Evolutionary conservation across 2,888 invertebrate species (phyloP).

Genomic region (Cephalotes varians): DNA sequence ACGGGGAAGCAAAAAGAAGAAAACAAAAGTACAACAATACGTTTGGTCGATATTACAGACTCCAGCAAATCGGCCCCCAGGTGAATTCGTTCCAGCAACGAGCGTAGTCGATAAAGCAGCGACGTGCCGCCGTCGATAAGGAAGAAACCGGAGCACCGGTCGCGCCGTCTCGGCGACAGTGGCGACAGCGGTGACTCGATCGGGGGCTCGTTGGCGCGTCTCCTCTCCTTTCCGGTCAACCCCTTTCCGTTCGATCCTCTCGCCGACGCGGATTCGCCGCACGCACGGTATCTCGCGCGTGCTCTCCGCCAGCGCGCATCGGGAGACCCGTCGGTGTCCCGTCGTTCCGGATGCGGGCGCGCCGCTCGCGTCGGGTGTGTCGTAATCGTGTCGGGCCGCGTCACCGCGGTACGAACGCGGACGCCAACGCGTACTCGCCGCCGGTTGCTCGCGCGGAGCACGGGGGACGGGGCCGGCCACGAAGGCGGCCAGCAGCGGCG

Average conservation of each 20-base stretch:
- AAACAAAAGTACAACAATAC: too few species aligned
- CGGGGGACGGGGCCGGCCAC: neutral
- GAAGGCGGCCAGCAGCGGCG: neutral
- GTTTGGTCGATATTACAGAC: too few species aligned
- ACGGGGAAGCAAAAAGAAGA: too few species aligned
- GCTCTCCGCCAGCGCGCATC: neutral
- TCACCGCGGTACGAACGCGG: conserved; percentile 9
- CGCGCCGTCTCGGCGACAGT: neutral
- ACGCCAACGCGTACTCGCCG: conserved; percentile 17
- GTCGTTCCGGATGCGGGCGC: conserved; percentile 29
- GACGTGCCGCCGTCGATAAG: neutral
- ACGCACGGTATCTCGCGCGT: neutral
- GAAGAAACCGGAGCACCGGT: neutral
- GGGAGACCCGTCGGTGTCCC: neutral
- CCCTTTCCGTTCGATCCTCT: conserved; percentile 28
- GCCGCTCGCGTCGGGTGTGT: conserved; percentile 18
- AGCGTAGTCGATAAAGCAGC: neutral
- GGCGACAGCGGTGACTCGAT: neutral
- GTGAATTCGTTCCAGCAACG: too few species aligned
- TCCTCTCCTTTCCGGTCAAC: conserved; percentile 48
- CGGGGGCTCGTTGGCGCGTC: neutral
- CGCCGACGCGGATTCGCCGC: neutral
- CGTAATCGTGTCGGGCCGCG: conserved; percentile 24
- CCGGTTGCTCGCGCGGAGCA: conserved; percentile 16
- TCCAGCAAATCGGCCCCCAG: too few species aligned